Evolutionary conservation across 2,113 vertebrate genomes (phyloP), one percentile per base, ranked within the genome.

Genomic region (Phoenicopterus ruber): DNA sequence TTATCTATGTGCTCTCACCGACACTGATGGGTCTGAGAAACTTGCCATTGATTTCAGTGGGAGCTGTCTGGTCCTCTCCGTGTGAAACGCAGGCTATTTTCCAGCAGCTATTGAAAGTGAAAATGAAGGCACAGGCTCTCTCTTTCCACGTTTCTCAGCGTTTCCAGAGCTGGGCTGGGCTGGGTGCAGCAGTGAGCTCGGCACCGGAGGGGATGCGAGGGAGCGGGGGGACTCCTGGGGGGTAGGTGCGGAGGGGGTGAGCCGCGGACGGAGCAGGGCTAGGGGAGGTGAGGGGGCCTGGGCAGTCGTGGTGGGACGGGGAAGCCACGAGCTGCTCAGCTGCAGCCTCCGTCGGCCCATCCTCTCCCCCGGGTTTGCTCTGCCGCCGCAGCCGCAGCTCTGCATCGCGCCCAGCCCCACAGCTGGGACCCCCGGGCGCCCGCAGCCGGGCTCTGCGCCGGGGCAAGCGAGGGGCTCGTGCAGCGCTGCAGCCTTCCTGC

Each of bases 381-480:
- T 13, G 52, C 46, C 44, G 46, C 46, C 12, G 6, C 62, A 11
- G 70, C 34, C 22, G 3, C 80, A 22, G 58, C 40, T 70, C 36
- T 44, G 13, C 46, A 3, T 7, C 6, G 2, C 5, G 3, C 14
- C 63, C 17, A 2, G 15, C 44, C 58, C 38, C n/a, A 13, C 2
- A 3, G 70, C 50, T 4, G 24, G 29, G n/a, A 66, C 54, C 32
- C 50, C 13, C 3, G 6, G 46, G 32, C 13, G 13, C 31, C 19
- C 3, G 1, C 54, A 40, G 44, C 44, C 2, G 2, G 17, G 29
- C 40, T 38, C 31, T 7, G 62, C 3, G 3, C 17, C 2, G 54
- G 10, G 19, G 72, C 52, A 3, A 46, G 47, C 7, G 5, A 46
- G 57, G 20, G 55, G 11, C 29, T 72, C 4, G 31, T 10, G 25